Percentiles rank a stretch among this genome's conserved stretches.
These are phyloP conservation scores for Notarius lentiginosus DNA, from an alignment of 2,113 vertebrate species.

Conservation along the genomic window DNA sequence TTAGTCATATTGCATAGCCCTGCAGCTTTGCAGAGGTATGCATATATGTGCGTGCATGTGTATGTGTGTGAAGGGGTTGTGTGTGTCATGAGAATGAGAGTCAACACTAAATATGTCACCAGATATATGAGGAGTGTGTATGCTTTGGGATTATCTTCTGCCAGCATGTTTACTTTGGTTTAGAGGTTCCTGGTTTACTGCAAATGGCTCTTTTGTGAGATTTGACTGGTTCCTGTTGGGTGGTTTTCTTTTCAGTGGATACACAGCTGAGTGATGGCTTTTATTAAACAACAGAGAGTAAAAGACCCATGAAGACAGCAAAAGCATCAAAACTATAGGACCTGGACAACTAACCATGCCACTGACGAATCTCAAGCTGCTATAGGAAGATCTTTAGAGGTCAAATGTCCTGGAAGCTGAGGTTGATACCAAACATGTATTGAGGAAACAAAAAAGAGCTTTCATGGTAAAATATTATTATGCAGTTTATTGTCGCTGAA, in stretches of 20 bases:
- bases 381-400: not conserved
- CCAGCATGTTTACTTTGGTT: conserved; percentile 22
- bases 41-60: no score
- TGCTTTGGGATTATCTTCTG: conserved; percentile 13
- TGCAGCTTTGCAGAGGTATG: no score
- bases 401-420: not conserved
- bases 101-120: conserved; percentile 6
- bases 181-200: conserved; percentile 29
- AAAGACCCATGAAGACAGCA: not conserved
- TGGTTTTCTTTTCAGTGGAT: not conserved
- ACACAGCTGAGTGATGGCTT: not conserved
- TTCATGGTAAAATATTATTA: not conserved
- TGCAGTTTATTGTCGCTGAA: not conserved
- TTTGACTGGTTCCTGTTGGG: conserved; percentile 11
- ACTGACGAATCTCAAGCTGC: not conserved
- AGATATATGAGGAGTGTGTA: not conserved
- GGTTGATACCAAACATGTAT: not conserved
- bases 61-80: not conserved
- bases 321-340: not conserved
- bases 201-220: not conserved
- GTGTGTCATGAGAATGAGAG: not conserved
- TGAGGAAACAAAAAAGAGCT: not conserved
- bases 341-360: not conserved
- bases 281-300: not conserved
- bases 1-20: no score